These are phyloP conservation scores for Phenacoccus solenopsis DNA, from an alignment of 1,140 invertebrate species.

Conservation along the genomic window DNA sequence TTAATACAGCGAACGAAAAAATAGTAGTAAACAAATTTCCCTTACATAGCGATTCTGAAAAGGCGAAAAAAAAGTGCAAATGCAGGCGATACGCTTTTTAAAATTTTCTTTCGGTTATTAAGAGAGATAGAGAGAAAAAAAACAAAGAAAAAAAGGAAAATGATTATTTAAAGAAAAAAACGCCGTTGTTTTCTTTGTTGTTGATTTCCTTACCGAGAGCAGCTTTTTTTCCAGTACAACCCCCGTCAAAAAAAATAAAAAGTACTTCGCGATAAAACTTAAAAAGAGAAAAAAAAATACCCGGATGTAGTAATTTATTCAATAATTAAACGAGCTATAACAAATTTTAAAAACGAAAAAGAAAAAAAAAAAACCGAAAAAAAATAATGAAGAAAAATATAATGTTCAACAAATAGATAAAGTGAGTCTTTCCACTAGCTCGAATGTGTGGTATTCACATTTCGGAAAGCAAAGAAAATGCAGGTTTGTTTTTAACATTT, in stretches of 20 bases:
- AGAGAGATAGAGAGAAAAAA: too few relatives aligned
- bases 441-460: conserved; percentile 17
- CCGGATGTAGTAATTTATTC: conserved; percentile 8
- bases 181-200: background rate
- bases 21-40: background rate
- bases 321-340: conserved; percentile 16
- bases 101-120: background rate
- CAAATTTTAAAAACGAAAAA: conserved; percentile 15
- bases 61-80: conserved; percentile 17
- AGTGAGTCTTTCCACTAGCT: conserved; percentile 17
- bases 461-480: conserved; percentile 17
- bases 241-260: background rate
- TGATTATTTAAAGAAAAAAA: background rate
- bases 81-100: conserved; percentile 12
- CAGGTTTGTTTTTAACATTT: background rate
- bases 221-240: background rate
- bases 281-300: conserved; percentile 13
- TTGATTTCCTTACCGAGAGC: background rate
- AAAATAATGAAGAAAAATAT: conserved; percentile 10
- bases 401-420: conserved; percentile 18
- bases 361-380: conserved; percentile 8
- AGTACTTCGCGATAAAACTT: background rate
- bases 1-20: background rate
- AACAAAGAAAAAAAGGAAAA: too few relatives aligned
- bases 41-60: background rate